Evolutionary conservation across 2,797 vertebrate species (phyloP).

Genomic region (Ispidina picta): DNA sequence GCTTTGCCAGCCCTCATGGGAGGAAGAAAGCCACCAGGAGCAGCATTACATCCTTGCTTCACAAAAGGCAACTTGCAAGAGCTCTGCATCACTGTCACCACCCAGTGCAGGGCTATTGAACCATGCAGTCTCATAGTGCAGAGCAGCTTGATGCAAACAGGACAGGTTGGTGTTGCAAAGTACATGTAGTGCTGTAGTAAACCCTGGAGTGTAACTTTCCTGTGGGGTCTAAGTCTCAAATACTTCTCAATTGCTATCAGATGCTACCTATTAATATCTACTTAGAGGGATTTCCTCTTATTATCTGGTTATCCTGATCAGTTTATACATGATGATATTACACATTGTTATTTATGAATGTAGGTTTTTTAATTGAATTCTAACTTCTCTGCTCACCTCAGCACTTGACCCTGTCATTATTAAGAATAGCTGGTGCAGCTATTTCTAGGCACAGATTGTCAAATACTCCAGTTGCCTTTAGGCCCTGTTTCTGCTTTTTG

Average conservation of each 20-base stretch:
- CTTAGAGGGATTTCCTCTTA: background rate
- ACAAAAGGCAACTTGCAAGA: slow-evolving; percentile 29
- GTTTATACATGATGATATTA: background rate
- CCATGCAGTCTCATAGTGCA: background rate
- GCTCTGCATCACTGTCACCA: background rate
- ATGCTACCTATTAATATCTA: background rate
- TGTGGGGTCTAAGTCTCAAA: background rate
- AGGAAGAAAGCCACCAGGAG: slow-evolving; percentile 60
- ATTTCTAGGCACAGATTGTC: background rate
- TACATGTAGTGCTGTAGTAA: accelerated
- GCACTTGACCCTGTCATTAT: slow-evolving; percentile 48
- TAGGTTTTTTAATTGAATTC: background rate
- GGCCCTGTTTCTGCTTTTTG: background rate
- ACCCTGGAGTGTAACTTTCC: background rate
- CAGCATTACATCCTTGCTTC: slow-evolving; percentile 27
- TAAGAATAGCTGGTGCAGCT: slow-evolving; percentile 36
- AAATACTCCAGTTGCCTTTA: slow-evolving; percentile 5
- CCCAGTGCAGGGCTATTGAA: background rate
- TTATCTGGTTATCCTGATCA: background rate
- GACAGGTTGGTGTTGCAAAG: background rate
- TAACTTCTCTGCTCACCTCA: background rate
- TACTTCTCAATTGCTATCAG: background rate
- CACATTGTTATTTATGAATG: background rate
- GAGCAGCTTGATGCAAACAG: background rate
- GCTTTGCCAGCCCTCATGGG: slow-evolving; percentile 53